Evolutionary conservation across 2,888 invertebrate species (phyloP), one percentile per base, ranked within the genome.

Genomic region (Cantharis rufa): DNA sequence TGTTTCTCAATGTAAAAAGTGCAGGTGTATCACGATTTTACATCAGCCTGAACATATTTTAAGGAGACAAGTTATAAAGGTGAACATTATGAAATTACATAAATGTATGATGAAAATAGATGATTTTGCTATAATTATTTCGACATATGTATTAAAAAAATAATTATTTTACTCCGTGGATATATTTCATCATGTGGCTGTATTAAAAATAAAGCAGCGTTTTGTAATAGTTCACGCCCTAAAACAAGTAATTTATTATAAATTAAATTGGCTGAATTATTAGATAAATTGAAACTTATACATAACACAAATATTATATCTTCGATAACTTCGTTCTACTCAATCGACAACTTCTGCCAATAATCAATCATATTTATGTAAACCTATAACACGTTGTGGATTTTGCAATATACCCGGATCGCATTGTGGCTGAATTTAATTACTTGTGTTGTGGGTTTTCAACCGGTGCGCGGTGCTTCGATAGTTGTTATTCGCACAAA

Each of bases 11-110:
- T 75, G 74, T 78, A 81, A 81, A 81, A 81, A 80, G 78, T 81
- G 80, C 81, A 81, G 81, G 81, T 81, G 81, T 81, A 79, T 81
- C 81, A 81, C 81, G 81, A 81, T 80, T 79, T 78, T 71, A 75
- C 78, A 74, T 75, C 76, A 78, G 79, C 79, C 79, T 81, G 79
- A 80, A 78, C 80, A 80, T 81, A 80, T 81, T 66, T 80, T 78
- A 75, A 80, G 80, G 81, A 80, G 79, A 81, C 80, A 81, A 81
- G 81, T 79, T 80, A 79, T 81, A 79, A 81, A 81, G 79, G 81
- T 80, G 81, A 81, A 80, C 78, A 80, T 81, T 81, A 79, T 74
- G 80, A 81, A 81, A 81, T 76, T 71, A 69, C 72, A 76, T 71
- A 72, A 79, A 79, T 72, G 75, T 80, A 79, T 75, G 77, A 78